Percentiles rank a stretch among this genome's conserved stretches.
Conservation (phyloP, 2,113 vertebrate species). For the Tautogolabrus adspersus region DNA sequence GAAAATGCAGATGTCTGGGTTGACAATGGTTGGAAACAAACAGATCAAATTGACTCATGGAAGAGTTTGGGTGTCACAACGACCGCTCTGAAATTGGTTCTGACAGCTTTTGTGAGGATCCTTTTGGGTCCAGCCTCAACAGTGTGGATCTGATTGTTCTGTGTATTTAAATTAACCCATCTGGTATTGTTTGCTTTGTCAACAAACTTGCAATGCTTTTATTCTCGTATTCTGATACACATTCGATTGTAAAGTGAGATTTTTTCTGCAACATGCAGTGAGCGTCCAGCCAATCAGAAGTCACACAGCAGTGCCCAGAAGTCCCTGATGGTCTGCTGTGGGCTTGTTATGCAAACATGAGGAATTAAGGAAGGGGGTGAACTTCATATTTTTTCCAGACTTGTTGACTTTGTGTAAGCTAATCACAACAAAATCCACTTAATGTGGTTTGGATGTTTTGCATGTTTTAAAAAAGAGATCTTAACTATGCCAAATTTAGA, state of each 20-base stretch:
- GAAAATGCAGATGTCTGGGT: neutral
- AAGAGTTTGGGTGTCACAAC: neutral
- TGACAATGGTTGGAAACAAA: neutral
- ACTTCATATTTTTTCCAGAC: neutral
- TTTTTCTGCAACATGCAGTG: too few relatives aligned
- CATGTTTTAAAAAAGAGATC: too few relatives aligned
- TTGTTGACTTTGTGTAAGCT: neutral
- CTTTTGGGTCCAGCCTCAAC: neutral
- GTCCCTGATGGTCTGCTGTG: too few relatives aligned
- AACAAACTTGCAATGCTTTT: neutral
- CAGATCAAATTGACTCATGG: neutral
- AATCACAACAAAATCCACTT: too few relatives aligned
- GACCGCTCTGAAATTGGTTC: neutral
- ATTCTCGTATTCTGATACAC: neutral
- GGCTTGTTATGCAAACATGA: neutral
- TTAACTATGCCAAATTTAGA: neutral
- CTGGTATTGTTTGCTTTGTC: neutral
- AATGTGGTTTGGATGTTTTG: neutral
- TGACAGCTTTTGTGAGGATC: neutral
- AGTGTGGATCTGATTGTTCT: neutral
- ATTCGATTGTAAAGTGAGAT: neutral
- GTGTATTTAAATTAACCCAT: neutral
- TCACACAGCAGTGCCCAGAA: too few relatives aligned
- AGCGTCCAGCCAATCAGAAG: too few relatives aligned
- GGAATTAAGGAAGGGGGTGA: neutral